Evolutionary conservation across 2,113 vertebrate genomes (phyloP), one percentile per base, ranked within the genome.

Genomic region (Megaceryle maxima): DNA sequence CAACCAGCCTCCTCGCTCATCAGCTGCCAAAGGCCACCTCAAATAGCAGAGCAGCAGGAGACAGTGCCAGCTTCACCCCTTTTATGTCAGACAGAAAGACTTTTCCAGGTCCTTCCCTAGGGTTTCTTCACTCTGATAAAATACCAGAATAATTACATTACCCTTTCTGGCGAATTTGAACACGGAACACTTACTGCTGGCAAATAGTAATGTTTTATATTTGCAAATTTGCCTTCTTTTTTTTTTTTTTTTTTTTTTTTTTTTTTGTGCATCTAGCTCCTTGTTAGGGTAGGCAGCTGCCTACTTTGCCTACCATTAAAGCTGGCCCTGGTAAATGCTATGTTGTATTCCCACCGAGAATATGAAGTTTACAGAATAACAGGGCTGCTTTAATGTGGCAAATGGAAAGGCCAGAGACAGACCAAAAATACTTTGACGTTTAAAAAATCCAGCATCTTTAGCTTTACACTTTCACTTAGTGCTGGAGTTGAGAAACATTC

Each of bases 371-470:
- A 80, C 44, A 64, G 84, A 96, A 85, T 84, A 96, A 94, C 67
- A 92, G 56, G 48, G 21, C 77, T 91, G 74, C 90, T 95, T 91
- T 96, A 73, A 96, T 80, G 78, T 80, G 81, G 55, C 70, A 90
- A 89, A 92, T 68, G 57, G 74, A 91, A 96, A 67, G 84, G 70
- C 81, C n/a, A 0, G 64, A 92, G 84, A 94, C 10, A 83, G 82
- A 77, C 62, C 70, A 95, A 91, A 95, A 92, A 85, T 68, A 85
- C 89, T 94, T 3, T 94, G 83, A 95, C 88, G 86, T 96, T 96
- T 93, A 84, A 96, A 84, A 95, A 89, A 22, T 83, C 62, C 87
- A 87, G 11, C 62, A 46, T 62, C 72, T 69, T 88, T 90, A 56
- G 22, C 75, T 96, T 84, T 96, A 81, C 59, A 26, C 33, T 66